A percentile compares a stretch with the other conserved stretches of the same genome.
phyloP scores from a whole-genome alignment of 2,113 vertebrate species.

The Microtus pennsylvanicus region DNA sequence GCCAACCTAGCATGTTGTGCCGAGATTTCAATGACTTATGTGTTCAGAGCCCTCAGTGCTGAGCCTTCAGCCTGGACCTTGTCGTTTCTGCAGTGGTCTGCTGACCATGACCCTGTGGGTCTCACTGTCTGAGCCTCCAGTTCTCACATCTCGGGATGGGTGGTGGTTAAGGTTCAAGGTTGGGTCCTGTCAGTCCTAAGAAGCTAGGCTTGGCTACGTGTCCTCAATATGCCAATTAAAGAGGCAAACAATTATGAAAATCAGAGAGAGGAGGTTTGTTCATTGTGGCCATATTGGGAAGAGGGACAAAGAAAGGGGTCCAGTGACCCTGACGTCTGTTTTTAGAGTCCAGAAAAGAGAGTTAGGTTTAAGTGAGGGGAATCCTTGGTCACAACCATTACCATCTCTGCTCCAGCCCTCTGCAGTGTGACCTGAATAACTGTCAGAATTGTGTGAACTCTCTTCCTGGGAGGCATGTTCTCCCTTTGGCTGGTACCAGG shows the following conservation, averaged over 20 bases:
- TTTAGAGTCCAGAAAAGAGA: neutral
- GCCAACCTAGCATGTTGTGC: neutral
- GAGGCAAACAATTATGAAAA: neutral
- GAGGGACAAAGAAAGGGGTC: neutral
- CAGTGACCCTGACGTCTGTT: no score
- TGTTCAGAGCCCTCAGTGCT: no score
- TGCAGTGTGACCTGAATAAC: neutral
- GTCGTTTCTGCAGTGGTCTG: neutral
- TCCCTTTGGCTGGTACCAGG: neutral
- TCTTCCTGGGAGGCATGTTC: neutral
- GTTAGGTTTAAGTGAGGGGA: neutral
- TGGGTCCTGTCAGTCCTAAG: neutral
- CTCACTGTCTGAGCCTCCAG: neutral
- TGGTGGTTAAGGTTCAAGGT: neutral
- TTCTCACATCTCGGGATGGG: neutral
- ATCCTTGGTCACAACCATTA: neutral
- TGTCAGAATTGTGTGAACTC: neutral
- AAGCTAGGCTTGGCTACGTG: neutral
- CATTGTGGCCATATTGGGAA: neutral
- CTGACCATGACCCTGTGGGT: neutral
- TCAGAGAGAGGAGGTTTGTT: neutral
- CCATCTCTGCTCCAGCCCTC: neutral
- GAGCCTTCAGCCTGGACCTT: accelerated
- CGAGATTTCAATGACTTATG: no score
- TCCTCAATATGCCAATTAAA: neutral